Evolutionary conservation across 64 coral and sea anemone species (phyloP).

Genomic region (Montipora sp.): DNA sequence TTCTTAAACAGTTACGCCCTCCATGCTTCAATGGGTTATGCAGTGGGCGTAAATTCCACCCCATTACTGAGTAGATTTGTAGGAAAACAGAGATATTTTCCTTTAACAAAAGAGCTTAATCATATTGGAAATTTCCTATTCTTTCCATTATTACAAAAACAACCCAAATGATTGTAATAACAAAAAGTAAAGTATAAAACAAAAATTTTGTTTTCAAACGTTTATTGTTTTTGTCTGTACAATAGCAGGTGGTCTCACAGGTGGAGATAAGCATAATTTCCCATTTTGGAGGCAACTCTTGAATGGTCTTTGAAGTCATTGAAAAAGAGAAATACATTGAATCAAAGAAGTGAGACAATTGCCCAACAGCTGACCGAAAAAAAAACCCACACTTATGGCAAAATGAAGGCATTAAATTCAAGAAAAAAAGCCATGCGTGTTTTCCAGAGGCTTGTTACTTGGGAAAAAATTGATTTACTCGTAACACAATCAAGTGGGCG

Average conservation of each 20-base stretch:
- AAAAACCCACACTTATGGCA: too few species aligned
- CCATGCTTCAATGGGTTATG: not conserved
- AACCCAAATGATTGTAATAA: not conserved
- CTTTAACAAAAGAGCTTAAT: not conserved
- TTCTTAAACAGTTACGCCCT: not conserved
- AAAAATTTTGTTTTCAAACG: not conserved
- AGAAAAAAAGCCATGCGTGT: too few species aligned
- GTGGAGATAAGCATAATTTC: constrained; percentile 6
- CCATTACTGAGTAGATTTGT: not conserved
- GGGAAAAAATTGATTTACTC: too few species aligned
- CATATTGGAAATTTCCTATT: not conserved
- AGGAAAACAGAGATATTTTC: not conserved
- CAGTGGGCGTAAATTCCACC: not conserved
- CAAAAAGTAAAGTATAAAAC: not conserved
- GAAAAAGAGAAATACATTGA: too few species aligned
- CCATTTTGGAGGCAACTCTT: not conserved
- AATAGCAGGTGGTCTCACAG: constrained; percentile 23
- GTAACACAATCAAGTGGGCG: too few species aligned
- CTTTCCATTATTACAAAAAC: too few species aligned
- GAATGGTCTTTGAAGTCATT: not conserved
- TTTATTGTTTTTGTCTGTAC: not conserved
- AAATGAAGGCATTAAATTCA: too few species aligned
- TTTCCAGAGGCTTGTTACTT: too few species aligned
- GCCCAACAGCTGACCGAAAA: too few species aligned
- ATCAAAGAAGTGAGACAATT: too few species aligned